phyloP scores from a whole-genome alignment of 2,797 vertebrate species.

The Chelon auratus region DNA sequence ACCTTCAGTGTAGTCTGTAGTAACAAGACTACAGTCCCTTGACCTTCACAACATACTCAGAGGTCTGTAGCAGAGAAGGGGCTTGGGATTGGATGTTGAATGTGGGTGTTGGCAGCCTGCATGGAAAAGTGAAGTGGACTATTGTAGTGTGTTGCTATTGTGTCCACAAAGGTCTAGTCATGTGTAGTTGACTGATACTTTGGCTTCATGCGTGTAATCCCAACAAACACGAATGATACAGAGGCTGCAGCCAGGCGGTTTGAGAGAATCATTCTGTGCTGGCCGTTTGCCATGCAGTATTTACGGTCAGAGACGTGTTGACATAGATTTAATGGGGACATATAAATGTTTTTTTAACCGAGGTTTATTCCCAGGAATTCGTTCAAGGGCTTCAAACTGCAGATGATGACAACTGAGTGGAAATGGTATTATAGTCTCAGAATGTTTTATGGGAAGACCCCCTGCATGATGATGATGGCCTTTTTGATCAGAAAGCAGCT shows the following conservation, averaged over 20 bases:
- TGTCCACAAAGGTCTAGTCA: constrained; percentile 14
- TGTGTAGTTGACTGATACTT: not conserved
- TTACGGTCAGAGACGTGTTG: not conserved
- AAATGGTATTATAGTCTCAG: not conserved
- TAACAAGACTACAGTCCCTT: not conserved
- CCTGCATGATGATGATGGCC: constrained; percentile 9
- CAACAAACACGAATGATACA: not conserved
- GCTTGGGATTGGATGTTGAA: constrained; percentile 56
- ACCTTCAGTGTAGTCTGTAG: not conserved
- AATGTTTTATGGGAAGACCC: constrained; percentile 24
- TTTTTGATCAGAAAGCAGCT: constrained; percentile 16
- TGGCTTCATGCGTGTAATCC: not conserved
- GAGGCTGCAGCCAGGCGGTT: too few relatives aligned
- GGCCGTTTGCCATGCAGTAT: too few relatives aligned
- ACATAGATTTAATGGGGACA: not conserved
- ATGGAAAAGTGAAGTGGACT: constrained; percentile 39
- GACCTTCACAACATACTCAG: constrained; percentile 33
- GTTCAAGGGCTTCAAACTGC: constrained; percentile 16
- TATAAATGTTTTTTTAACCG: constrained; percentile 5
- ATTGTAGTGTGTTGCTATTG: constrained; percentile 5
- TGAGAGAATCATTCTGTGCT: too few relatives aligned
- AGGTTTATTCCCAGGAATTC: constrained; percentile 16
- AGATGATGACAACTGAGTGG: constrained; percentile 12
- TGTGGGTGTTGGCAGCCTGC: constrained; percentile 42
- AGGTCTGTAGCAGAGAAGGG: constrained; percentile 6